phyloP scores from a whole-genome alignment of 1,140 invertebrate genomes.

The Euura saliciscinereae region DNA sequence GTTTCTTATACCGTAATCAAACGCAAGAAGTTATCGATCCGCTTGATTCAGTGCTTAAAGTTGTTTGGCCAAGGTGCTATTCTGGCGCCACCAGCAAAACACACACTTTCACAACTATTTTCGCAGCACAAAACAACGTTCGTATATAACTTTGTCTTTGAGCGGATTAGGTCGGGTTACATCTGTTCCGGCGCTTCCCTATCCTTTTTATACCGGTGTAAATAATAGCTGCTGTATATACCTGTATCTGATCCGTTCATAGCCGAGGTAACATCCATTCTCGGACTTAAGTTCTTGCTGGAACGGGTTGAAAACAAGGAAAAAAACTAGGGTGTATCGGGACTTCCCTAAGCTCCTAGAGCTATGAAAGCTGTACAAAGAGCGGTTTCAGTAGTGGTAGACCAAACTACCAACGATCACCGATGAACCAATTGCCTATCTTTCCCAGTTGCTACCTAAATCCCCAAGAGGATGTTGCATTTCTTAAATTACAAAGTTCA shows the following conservation, averaged over 20 bases:
- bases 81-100: no score
- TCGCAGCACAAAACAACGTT: background rate
- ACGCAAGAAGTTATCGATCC: no score
- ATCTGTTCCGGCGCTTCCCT: background rate
- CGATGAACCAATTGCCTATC: background rate
- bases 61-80: no score
- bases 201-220: background rate
- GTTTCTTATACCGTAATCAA: slow-evolving; percentile 12
- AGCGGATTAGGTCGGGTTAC: background rate
- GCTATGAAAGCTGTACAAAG: background rate
- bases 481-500: background rate
- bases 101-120: no score
- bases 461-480: background rate
- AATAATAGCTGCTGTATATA: background rate
- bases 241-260: background rate
- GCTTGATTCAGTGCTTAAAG: no score
- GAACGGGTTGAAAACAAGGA: background rate
- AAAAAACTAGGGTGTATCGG: background rate
- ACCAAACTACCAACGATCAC: background rate
- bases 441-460: background rate
- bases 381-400: background rate
- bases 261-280: background rate
- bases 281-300: background rate
- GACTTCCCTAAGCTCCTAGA: background rate
- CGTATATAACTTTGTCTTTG: background rate